Conservation (phyloP, 2,888 invertebrate genomes). For the Drosophila cracens region DNA sequence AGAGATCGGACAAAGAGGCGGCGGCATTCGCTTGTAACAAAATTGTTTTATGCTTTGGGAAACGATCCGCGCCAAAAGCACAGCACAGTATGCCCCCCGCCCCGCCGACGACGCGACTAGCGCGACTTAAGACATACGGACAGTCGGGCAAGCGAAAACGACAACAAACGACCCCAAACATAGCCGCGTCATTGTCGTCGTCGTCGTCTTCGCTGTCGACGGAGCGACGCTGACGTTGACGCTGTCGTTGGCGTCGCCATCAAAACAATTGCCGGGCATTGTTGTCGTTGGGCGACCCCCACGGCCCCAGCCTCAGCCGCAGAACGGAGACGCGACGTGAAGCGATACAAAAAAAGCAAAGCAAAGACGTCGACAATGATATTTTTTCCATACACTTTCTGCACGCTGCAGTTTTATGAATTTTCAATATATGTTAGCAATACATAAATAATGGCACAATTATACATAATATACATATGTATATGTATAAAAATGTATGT, state of each 20-base stretch:
- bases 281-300: constrained; percentile 64
- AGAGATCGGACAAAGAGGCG: constrained; percentile 56
- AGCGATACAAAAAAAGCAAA: constrained; percentile 13
- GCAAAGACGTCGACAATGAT: constrained; percentile 15
- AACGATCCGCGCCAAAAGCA: constrained; percentile 62
- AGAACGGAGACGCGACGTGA: constrained; percentile 13
- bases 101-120: constrained; percentile 6
- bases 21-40: constrained; percentile 71
- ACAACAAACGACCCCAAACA: constrained; percentile 58
- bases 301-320: constrained; percentile 26
- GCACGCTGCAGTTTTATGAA: background rate
- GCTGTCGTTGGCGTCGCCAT: constrained; percentile 44
- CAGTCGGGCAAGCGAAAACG: constrained; percentile 31
- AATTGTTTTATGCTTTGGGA: constrained; percentile 62
- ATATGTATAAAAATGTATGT: background rate
- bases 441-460: background rate
- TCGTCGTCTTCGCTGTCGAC: constrained; percentile 44
- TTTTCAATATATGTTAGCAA: constrained; percentile 8
- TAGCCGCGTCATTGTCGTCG: constrained; percentile 61
- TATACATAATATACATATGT: background rate
- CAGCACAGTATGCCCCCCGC: constrained; percentile 17
- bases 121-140: constrained; percentile 23
- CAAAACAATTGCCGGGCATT: constrained; percentile 75
- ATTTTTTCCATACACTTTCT: constrained; percentile 38
- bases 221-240: constrained; percentile 24